Evolutionary conservation across 1,140 invertebrate genomes (phyloP), one percentile per base, ranked within the genome.

Genomic region (Drosophila serrata): DNA sequence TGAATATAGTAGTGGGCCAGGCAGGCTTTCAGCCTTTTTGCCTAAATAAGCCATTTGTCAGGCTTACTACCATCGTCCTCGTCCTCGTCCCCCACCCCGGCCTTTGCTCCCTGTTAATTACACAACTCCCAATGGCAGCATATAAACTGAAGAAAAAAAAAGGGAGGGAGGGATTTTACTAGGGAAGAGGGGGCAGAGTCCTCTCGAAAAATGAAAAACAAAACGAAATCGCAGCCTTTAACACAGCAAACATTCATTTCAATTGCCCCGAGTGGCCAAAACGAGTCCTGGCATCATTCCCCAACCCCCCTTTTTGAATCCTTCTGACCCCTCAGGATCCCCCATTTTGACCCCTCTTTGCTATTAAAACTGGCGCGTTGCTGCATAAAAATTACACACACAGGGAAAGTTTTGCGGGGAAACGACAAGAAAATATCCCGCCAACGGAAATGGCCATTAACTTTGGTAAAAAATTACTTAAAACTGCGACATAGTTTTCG

Each of bases 201-300:
- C 22, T 17, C 51, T 45, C 24, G 37, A 53, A 51, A 45, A 64
- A 60, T 59, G 33, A 55, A 43, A 33, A 55, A 42, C 8, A 63
- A 62, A 53, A 58, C 58, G 45, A 75, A 86, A 86, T 86, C 82
- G 65, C 57, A 68, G 82, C 69, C 82, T 82, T 82, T 87, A 86
- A 86, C 82, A 86, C 82, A 64, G 75, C 82, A 82, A 87, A 86
- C 75, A 87, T 86, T 87, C 82, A 79, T 86, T 86, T 86, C 79
- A 86, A 86, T 86, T 86, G 82, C 64, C 65, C 69, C 75, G 53
- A 73, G 81, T 84, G 81, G 61, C 70, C 65, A 57, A 68, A 40
- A 46, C 49, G 40, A 51, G 15, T 37, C 43, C 39, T 53, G 48
- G 9, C 33, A n/a, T 56, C 58, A n/a, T n/a, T n/a, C n/a, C n/a